These are phyloP conservation scores for Talpa occidentalis DNA, from an alignment of 2,113 vertebrate genomes.

Conservation along the genomic window DNA sequence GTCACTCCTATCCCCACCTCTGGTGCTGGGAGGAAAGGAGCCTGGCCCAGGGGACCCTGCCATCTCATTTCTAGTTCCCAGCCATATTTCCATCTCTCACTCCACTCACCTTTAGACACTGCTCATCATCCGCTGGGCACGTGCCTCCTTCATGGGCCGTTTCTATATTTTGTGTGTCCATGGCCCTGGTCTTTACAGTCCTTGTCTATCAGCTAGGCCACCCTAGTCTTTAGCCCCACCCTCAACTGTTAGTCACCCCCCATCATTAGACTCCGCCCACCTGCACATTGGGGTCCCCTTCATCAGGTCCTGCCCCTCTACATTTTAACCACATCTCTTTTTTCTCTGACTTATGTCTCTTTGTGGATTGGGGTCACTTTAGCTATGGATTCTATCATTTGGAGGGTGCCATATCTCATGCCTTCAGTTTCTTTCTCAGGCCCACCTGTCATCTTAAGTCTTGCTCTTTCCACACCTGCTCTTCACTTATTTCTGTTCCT, in stretches of 20 bases:
- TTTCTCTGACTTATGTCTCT: neutral
- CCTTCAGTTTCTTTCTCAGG: constrained; percentile 31
- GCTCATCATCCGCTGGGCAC: neutral
- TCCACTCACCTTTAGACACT: neutral
- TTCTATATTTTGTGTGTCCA: constrained; percentile 32
- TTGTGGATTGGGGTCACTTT: neutral
- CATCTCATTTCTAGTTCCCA: neutral
- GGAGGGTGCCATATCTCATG: neutral
- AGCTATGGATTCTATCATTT: neutral
- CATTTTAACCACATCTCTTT: neutral
- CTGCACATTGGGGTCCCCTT: neutral
- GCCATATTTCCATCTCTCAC: neutral
- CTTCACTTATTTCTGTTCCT: neutral
- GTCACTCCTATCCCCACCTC: neutral
- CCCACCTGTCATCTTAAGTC: neutral
- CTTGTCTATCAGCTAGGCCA: neutral
- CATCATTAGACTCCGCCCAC: constrained; percentile 60
- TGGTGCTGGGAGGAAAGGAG: neutral
- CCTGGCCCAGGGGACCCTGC: neutral
- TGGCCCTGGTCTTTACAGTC: constrained; percentile 58
- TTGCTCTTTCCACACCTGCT: neutral
- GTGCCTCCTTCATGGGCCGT: neutral
- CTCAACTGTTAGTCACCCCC: constrained; percentile 71
- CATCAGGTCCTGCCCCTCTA: neutral
- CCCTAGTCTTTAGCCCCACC: constrained; percentile 59